phyloP scores from a whole-genome alignment of 2,888 invertebrate genomes.

The Orthosia incerta region DNA sequence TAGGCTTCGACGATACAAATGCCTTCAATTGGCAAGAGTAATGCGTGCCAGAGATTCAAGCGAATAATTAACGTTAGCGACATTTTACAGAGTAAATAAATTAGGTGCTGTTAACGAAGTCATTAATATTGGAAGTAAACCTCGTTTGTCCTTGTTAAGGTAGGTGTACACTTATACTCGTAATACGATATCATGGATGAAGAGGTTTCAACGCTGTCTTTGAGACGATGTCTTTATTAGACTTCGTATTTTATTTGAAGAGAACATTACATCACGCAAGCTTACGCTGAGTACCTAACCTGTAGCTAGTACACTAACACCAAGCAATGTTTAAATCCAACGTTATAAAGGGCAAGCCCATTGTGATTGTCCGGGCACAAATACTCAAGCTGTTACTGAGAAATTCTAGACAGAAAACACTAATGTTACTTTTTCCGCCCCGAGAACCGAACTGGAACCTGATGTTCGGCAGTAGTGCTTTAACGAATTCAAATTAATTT shows the following conservation, averaged over 20 bases:
- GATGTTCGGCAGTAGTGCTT: no score
- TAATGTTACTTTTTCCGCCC: no score
- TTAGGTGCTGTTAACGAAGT: constrained; percentile 61
- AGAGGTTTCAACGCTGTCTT: constrained; percentile 26
- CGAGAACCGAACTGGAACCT: no score
- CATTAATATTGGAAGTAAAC: constrained; percentile 61
- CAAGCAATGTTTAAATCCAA: background rate
- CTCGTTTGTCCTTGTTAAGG: constrained; percentile 50
- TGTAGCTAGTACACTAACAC: no score
- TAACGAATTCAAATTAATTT: no score
- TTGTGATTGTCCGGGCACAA: no score
- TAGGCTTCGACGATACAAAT: constrained; percentile 55
- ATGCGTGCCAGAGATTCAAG: constrained; percentile 49
- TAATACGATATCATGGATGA: constrained; percentile 35
- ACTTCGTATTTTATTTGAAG: constrained; percentile 1
- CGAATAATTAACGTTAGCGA: constrained; percentile 62
- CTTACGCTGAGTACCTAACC: no score
- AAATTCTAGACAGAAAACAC: no score
- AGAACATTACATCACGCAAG: background rate
- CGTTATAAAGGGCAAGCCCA: background rate
- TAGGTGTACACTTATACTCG: constrained; percentile 28
- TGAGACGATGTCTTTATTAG: constrained; percentile 22
- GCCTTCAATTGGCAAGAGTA: constrained; percentile 54
- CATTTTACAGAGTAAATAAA: constrained; percentile 62
- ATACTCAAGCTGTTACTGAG: no score